Evolutionary conservation across 2,888 invertebrate species (phyloP), one percentile per base, ranked within the genome.

Genomic region (Synergus umbraculus): DNA sequence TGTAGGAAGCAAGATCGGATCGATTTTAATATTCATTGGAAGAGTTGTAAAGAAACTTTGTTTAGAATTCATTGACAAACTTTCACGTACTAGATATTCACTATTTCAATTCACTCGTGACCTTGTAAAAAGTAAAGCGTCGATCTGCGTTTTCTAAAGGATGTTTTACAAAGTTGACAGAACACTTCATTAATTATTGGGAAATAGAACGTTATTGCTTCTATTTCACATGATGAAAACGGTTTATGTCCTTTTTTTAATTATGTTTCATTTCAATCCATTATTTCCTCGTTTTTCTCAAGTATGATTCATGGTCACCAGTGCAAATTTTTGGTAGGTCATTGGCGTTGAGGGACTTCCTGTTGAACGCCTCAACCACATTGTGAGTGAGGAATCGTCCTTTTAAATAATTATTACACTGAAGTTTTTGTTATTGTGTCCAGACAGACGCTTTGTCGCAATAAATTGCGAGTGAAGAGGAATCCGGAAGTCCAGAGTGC

Each of bases 301-400:
- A 73, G 54, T 41, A n/a, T 73, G 73, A 73, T 73, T 73, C 54
- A 73, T n/a, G 73, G 73, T 54, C 73, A 37, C 13, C 15, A 49
- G 29, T 41, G 37, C 10, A 73, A 54, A 73, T 54, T 73, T 73
- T 73, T 73, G 73, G 73, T 73, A 73, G 54, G 73, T 73, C 73
- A 73, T 73, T 73, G 73, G 37, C 73, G 73, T 73, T 54, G 29
- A 37, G 73, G 15, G 29, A 41, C 37, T 54, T 73, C 37, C 73
- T 73, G 37, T 67, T 67, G 22, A 29, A 49, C 37, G n/a, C 54
- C 10, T 54, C 37, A 3, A 0, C 3, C 13, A 15, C n/a, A 13
- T 29, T 15, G 13, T 37, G 4, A 37, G 73, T 37, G 9, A 41
- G 37, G n/a, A 54, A n/a, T 73, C 12, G 73, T 73, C 37, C 54